Conservation (phyloP, 2,797 vertebrate genomes). For the Psittacula echo region DNA sequence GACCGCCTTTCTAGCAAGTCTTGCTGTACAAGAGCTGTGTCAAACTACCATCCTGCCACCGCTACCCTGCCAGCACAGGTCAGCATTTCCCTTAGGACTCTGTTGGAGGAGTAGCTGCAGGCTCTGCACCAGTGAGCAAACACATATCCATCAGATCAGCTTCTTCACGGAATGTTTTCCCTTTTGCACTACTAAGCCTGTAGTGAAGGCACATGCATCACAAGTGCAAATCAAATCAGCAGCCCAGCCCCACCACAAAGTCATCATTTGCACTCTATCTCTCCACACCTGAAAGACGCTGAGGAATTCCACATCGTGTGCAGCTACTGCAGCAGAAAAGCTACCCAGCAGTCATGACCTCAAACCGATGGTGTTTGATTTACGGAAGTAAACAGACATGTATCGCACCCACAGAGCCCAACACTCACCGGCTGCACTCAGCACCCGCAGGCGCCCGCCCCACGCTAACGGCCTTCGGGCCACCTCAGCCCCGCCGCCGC, state of each 20-base stretch:
- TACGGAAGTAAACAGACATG: fast-evolving
- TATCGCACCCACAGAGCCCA: neutral
- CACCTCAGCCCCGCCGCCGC: conserved; percentile 15
- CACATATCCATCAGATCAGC: fast-evolving
- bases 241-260: neutral
- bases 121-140: fast-evolving
- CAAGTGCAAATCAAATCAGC: neutral
- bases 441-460: neutral
- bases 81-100: neutral
- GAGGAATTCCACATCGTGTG: fast-evolving
- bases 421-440: neutral
- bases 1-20: neutral
- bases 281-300: fast-evolving
- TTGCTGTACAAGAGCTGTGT: neutral
- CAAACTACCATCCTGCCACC: neutral
- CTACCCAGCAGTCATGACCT: fast-evolving
- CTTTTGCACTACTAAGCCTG: neutral
- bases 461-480: neutral
- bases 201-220: neutral
- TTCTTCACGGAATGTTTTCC: fast-evolving
- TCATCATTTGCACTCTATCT: fast-evolving
- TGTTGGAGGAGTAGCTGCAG: too few relatives aligned
- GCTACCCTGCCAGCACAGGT: fast-evolving
- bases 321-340: neutral
- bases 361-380: fast-evolving